phyloP scores from a whole-genome alignment of 1,140 invertebrate genomes.

The Helicorthomorpha holstii region DNA sequence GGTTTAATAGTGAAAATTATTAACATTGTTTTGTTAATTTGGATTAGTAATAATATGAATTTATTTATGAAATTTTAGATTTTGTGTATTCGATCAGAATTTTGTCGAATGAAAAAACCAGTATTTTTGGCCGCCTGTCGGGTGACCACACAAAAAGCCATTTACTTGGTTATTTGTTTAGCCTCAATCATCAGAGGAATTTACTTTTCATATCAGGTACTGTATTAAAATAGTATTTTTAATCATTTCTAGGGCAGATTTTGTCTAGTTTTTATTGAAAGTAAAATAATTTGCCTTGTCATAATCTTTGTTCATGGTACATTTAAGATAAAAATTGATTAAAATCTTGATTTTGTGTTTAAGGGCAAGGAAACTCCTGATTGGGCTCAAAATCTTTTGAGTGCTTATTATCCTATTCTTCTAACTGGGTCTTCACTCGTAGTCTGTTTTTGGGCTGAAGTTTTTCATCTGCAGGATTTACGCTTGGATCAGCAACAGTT shows the following conservation, averaged over 20 bases:
- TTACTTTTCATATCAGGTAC: conserved; percentile 76
- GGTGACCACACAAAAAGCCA: conserved; percentile 76
- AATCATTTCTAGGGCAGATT: no score
- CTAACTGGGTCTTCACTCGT: conserved; percentile 77
- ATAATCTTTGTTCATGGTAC: no score
- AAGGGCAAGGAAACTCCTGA: conserved; percentile 51
- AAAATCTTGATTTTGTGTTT: background rate
- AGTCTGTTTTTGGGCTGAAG: conserved; percentile 90
- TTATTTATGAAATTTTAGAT: conserved; percentile 14
- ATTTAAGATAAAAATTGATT: no score
- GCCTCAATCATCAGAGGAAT: conserved; percentile 67
- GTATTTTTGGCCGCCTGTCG: conserved; percentile 59
- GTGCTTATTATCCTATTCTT: conserved; percentile 76
- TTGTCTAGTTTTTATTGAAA: no score
- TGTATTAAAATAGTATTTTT: no score
- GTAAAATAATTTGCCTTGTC: no score
- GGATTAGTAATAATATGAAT: background rate
- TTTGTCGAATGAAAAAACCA: conserved; percentile 60
- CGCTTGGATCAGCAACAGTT: conserved; percentile 65
- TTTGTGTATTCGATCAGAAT: conserved; percentile 38
- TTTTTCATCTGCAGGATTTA: conserved; percentile 76
- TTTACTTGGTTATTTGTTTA: conserved; percentile 76
- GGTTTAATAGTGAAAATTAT: background rate
- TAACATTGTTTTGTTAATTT: background rate
- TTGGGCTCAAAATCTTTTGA: conserved; percentile 67